A percentile compares a stretch with the other conserved stretches of the same genome.
Conservation (phyloP, 2,888 invertebrate genomes). For the Calliopum simillimum region DNA sequence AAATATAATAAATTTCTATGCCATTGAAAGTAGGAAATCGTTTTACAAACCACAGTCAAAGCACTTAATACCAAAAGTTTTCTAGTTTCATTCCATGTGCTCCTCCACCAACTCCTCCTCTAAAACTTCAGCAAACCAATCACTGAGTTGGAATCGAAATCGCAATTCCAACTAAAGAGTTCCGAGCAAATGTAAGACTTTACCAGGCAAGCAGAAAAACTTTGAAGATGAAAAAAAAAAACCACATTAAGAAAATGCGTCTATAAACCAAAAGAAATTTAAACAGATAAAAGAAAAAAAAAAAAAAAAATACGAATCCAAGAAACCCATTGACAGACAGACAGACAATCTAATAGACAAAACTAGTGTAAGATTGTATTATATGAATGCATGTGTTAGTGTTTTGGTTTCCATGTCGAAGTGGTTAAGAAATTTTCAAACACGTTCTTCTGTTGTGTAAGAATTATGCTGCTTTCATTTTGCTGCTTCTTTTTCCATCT, state of each 20-base stretch:
- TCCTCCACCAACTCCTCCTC: conserved; percentile 18
- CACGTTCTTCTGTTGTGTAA: neutral
- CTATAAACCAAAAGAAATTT: neutral
- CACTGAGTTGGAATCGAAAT: neutral
- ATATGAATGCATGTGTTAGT: neutral
- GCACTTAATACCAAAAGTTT: conserved; percentile 33
- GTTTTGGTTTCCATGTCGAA: neutral
- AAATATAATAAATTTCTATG: conserved; percentile 28
- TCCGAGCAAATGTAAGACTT: neutral
- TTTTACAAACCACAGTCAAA: conserved; percentile 31
- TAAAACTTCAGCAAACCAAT: neutral
- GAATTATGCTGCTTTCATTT: neutral
- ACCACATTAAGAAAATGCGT: conserved; percentile 23
- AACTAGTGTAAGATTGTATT: neutral
- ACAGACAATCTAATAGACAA: neutral
- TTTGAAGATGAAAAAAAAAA: conserved; percentile 2
- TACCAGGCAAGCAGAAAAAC: neutral
- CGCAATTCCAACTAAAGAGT: neutral
- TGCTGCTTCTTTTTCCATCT: no score
- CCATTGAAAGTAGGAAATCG: conserved; percentile 31
- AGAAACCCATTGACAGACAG: neutral
- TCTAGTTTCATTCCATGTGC: neutral
- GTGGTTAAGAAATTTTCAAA: conserved; percentile 2
- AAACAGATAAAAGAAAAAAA: neutral
- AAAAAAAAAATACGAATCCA: neutral